Base-by-base conservation (phyloP, 2,113 vertebrate species). In the Montifringilla adamsi region DNA sequence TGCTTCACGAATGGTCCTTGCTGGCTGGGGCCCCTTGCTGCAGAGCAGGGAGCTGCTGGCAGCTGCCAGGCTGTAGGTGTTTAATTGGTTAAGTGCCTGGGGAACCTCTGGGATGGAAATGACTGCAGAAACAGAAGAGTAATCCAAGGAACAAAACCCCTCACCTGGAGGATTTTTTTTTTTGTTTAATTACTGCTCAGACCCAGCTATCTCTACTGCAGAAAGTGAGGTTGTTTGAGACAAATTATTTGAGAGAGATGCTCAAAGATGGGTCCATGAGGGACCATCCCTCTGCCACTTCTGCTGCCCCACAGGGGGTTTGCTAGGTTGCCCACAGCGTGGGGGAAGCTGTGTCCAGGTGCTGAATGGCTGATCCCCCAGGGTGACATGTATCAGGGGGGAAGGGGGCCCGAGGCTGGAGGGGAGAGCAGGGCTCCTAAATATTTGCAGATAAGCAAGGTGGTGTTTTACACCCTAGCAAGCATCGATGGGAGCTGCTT, bases 401-500 rank as follows among this genome's bases (percentile, higher is more conserved):
- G 9, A 62, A 67, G 22, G 2, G 28, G 14, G 15, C 3, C 7
- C 27, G 23, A 14, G 66, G 26, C 2, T 1, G 10, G 27, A 67
- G 23, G 15, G 27, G 8, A 76, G 33, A 64, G 15, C 2, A 6
- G 41, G 9, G 15, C 33, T 74, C 49, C 55, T 50, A 46, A 39
- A 49, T 20, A 46, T 28, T 68, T 72, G 43, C 39, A 58, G 43
- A 9, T 15, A 27, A 68, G 20, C 59, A 73, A 56, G 10, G 24
- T 26, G 2, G 23, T 27, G n/a, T 39, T 77, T 26, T 19, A 49
- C 18, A 28, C 1, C 12, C 46, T 6, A 14, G 30, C 46, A 3
- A 9, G 31, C 31, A 44, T 9, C 0, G 0, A 15, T 2, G 4
- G 0, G 0, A 63, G 20, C 47, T 85, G 30, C 58, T 80, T 52